Percentiles rank a stretch among this genome's conserved stretches.
Evolutionary conservation across 2,113 vertebrate genomes (phyloP).

Genomic region (Panthera tigris): DNA sequence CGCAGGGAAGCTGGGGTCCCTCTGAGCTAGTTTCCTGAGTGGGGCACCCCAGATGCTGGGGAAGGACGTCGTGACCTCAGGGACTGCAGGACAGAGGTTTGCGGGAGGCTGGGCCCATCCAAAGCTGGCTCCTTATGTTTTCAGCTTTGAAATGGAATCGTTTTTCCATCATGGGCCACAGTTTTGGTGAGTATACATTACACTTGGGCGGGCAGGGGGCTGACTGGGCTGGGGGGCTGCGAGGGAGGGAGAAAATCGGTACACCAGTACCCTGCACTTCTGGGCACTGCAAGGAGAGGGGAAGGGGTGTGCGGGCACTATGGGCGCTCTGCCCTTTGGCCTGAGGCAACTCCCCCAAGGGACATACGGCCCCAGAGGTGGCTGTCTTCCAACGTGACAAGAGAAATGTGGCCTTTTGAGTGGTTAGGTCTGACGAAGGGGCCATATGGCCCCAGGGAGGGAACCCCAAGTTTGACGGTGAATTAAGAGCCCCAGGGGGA

Average conservation of each 20-base stretch:
- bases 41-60: neutral
- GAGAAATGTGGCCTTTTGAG: neutral
- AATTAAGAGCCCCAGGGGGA: neutral
- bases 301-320: neutral
- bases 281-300: neutral
- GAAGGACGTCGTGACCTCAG: neutral
- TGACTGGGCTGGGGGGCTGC: neutral
- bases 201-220: too few species aligned
- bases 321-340: neutral
- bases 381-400: neutral
- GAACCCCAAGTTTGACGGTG: neutral
- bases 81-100: neutral
- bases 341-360: neutral
- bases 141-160: slow-evolving; percentile 92
- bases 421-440: neutral
- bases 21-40: neutral
- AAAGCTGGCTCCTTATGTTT: slow-evolving; percentile 71
- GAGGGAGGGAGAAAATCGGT: fast-evolving
- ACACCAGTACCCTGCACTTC: neutral
- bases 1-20: neutral
- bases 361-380: fast-evolving
- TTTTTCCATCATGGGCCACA: slow-evolving; percentile 93
- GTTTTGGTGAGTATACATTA: slow-evolving; percentile 91
- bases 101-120: neutral
- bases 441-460: neutral